Base-by-base conservation (phyloP, 1,140 invertebrate genomes). In the Agrypnia vestita region DNA sequence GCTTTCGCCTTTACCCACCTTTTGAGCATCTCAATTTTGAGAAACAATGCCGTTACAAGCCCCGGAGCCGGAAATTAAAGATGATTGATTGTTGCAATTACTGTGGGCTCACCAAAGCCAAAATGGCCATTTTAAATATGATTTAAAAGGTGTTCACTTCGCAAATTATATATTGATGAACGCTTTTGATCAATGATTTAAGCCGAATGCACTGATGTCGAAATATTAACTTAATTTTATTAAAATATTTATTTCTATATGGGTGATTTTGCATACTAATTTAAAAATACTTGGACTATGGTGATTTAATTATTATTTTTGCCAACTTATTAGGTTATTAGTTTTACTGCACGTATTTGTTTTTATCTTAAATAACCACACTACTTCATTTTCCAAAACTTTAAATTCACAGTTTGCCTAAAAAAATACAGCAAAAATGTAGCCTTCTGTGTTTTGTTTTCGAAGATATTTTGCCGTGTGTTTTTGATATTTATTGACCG, bases 81-180 rank as follows among this genome's bases (percentile, higher is more conserved):
- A 51, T 49, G 67, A 71, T 71, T 49, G 67, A 71, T 71, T 71
- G 47, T 71, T 25, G 67, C 67, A 71, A 71, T 71, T 71, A 71
- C 67, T 46, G 15, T 67, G 62, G 43, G 62, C 43, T 67, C 15
- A 43, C 62, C 55, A 59, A 59, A 59, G 17, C 17, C 43, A 67
- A 67, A 67, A 67, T 8, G 62, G 43, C 44, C 0, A 67, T 47
- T 15, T 67, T 43, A 44, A 17, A 47, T n/a, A 43, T 44, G 21
- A 51, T 71, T 49, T 49, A 19, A 71, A 71, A 71, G 13, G 67
- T 71, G 61, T 51, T 71, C 44, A 25, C 10, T 21, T 49, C 19
- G 17, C 67, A 49, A 51, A 71, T 71, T 71, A 49, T 71, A 47
- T 6, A 71, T 46, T 71, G 43, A 43, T 43, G n/a, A 47, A 67